Percentiles rank a stretch among this genome's conserved stretches.
Conservation (phyloP, 2,797 vertebrate genomes). For the Ctenosaura bakeri region DNA sequence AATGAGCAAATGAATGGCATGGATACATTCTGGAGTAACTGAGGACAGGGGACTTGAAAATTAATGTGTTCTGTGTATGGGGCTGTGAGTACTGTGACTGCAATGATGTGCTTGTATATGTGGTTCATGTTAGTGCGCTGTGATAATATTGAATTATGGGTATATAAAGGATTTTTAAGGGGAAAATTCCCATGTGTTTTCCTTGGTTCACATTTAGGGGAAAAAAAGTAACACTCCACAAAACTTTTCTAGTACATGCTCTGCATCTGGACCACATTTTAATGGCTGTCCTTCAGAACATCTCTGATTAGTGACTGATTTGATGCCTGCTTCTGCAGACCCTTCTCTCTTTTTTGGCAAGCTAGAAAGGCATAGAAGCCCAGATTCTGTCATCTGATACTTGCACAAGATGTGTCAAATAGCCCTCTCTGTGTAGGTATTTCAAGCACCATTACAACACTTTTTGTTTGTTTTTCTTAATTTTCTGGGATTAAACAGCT, state of each 20-base stretch:
- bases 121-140: background rate
- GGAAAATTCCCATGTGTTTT: background rate
- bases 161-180: too few species aligned
- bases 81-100: background rate
- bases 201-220: too few species aligned
- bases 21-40: background rate
- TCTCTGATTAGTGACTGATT: conserved; percentile 10
- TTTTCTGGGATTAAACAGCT: conserved; percentile 24
- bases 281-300: background rate
- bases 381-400: conserved; percentile 25
- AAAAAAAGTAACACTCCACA: background rate
- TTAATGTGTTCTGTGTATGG: background rate
- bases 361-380: conserved; percentile 11
- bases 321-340: background rate
- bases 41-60: background rate
- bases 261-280: background rate
- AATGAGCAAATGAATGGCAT: background rate
- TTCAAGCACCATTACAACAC: conserved; percentile 1
- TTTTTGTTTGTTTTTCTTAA: conserved; percentile 15
- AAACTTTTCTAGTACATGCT: background rate
- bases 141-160: background rate
- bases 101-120: background rate
- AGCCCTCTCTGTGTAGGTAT: conserved; percentile 1
- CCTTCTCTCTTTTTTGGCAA: background rate
- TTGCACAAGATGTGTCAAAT: conserved; percentile 11